Evolutionary conservation across 1,140 invertebrate species (phyloP), one percentile per base, ranked within the genome.

Genomic region (Lithobius niger): DNA sequence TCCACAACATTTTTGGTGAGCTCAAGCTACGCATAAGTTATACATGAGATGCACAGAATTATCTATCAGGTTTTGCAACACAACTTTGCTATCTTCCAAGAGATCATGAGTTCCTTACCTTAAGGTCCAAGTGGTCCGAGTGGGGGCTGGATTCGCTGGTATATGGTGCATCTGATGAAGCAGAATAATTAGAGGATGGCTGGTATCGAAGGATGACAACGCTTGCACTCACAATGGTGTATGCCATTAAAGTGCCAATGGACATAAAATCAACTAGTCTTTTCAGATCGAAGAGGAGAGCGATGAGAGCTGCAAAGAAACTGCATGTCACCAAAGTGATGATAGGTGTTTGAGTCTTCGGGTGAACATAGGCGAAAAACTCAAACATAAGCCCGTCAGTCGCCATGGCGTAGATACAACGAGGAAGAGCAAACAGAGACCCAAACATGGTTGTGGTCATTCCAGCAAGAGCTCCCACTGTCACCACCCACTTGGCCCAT

Each of bases 181-280:
- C 49, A 16, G 21, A 45, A n/a, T 48, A 3, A 44, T 27, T 31
- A 15, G 18, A 4, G 27, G 74, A 57, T 71, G 86, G 85, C 24
- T 81, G 70, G 66, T 89, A 90, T 31, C 89, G 77, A 19, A 94
- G 67, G 27, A 94, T 83, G 40, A 94, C 88, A 2, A 94, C 86
- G 54, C 84, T 84, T 15, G 86, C 84, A 55, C 87, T 88, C 1
- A 94, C 89, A 27, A 93, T 88, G 2, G 88, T 91, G 65, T 93
- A 94, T 0, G 89, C 88, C 54, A 92, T 68, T 6, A 94, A 75
- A 0, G 89, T 94, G 0, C 90, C 90, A 61, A 94, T 93, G 0
- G 88, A 91, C 85, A 94, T 89, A 63, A 94, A 91, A 63, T 96
- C 91, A 1, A 95, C 88, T 15, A 95, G 74, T 59, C 89, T 89